These are phyloP conservation scores for Parazoanthus atlanticus DNA, from an alignment of 92 coral and sea anemone species.

Conservation along the genomic window DNA sequence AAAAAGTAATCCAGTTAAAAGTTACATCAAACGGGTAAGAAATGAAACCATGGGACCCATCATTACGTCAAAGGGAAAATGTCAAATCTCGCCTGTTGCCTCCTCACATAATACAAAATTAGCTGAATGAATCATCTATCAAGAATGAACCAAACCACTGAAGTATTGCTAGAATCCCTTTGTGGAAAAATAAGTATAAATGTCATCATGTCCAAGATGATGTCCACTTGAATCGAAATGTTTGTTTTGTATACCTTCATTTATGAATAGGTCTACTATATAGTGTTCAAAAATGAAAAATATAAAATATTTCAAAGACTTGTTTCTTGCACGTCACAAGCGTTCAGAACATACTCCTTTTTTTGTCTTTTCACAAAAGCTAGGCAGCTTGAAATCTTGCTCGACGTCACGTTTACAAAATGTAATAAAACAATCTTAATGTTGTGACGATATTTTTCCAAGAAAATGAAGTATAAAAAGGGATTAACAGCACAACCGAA, in stretches of 20 bases:
- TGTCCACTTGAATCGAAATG: not conserved
- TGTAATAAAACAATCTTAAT: not conserved
- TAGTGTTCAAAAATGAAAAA: not conserved
- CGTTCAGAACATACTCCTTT: not conserved
- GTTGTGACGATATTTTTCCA: constrained; percentile 31
- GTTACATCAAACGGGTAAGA: no score
- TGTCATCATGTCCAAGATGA: no score
- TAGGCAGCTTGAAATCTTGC: not conserved
- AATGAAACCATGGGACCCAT: no score
- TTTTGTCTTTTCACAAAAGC: not conserved
- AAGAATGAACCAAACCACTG: no score
- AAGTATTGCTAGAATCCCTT: no score
- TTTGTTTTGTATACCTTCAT: no score
- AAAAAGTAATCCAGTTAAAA: no score
- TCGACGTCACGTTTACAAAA: not conserved
- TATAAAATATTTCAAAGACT: not conserved
- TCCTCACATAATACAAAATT: no score
- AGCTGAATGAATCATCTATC: no score
- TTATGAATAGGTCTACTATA: not conserved
- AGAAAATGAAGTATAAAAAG: constrained; percentile 27
- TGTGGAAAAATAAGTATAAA: no score
- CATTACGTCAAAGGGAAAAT: no score
- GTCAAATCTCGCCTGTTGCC: no score
- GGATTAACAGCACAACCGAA: constrained; percentile 29
- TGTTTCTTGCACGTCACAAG: constrained; percentile 3